A percentile compares a stretch with the other conserved stretches of the same genome.
These are phyloP conservation scores for Drosophila sp. DNA, from an alignment of 1,140 invertebrate genomes.

Conservation along the genomic window DNA sequence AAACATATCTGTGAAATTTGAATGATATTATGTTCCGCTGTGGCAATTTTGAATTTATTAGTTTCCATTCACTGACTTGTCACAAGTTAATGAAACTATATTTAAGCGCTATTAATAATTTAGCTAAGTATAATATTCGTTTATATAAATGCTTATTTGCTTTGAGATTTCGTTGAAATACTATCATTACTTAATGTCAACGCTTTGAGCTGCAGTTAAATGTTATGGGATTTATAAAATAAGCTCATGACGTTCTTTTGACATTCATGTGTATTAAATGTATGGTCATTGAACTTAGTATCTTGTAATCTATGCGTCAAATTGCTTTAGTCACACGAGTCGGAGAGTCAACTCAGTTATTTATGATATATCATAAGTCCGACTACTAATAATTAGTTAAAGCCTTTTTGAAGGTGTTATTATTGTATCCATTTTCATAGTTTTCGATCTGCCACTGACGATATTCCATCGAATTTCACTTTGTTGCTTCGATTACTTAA, in stretches of 20 bases:
- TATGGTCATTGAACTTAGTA: conserved; percentile 20
- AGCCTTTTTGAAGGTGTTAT: conserved; percentile 19
- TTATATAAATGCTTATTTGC: neutral
- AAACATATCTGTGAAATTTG: too few species aligned
- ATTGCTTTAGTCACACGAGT: neutral
- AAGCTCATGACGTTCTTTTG: neutral
- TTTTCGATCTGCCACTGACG: too few species aligned
- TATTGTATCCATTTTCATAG: conserved; percentile 13
- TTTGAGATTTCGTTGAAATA: neutral
- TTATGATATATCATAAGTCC: neutral
- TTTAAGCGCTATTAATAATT: neutral
- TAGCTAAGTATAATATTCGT: neutral
- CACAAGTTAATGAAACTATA: neutral
- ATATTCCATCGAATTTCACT: conserved; percentile 12
- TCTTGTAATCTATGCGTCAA: neutral
- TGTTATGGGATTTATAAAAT: neutral
- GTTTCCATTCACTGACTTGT: neutral
- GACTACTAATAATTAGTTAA: neutral
- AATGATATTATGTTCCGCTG: too few species aligned
- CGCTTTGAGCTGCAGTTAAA: neutral
- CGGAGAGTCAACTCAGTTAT: neutral
- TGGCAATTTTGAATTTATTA: neutral
- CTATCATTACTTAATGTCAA: neutral
- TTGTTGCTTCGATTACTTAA: conserved; percentile 56
- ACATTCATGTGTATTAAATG: neutral